A percentile compares a stretch with the other conserved stretches of the same genome.
Conservation (phyloP, 2,888 invertebrate species). For the Leistus spinibarbis region DNA sequence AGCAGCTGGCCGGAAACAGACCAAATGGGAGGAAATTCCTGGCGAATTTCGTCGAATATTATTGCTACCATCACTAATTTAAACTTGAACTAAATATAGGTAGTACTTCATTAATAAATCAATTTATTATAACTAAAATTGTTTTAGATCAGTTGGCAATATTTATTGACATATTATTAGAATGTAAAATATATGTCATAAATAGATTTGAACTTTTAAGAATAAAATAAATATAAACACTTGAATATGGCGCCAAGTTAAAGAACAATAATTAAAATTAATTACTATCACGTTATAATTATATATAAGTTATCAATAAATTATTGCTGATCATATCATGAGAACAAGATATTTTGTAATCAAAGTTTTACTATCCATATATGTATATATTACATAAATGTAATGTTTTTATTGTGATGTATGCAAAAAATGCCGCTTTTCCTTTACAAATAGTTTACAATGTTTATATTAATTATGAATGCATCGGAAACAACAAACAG, state of each 20-base stretch:
- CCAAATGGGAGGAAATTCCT: constrained; percentile 20
- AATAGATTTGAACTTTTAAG: no score
- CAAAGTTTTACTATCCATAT: background rate
- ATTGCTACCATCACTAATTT: background rate
- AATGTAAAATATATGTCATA: no score
- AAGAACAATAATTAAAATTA: background rate
- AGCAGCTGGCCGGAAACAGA: constrained; percentile 28
- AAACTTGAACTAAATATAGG: background rate
- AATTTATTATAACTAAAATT: no score
- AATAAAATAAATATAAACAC: background rate
- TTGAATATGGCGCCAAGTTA: background rate
- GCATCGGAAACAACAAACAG: background rate
- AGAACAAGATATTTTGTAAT: background rate
- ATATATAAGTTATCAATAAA: background rate
- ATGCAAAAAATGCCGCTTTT: background rate
- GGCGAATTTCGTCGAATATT: constrained; percentile 22
- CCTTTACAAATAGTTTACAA: background rate
- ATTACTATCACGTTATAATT: background rate
- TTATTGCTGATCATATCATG: background rate
- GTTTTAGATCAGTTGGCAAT: no score
- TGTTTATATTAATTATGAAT: background rate
- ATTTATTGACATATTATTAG: no score
- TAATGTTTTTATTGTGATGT: background rate
- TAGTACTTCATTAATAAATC: background rate
- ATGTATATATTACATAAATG: background rate